These are phyloP conservation scores for Pandemis heparana DNA, from an alignment of 2,888 invertebrate genomes.

Conservation along the genomic window DNA sequence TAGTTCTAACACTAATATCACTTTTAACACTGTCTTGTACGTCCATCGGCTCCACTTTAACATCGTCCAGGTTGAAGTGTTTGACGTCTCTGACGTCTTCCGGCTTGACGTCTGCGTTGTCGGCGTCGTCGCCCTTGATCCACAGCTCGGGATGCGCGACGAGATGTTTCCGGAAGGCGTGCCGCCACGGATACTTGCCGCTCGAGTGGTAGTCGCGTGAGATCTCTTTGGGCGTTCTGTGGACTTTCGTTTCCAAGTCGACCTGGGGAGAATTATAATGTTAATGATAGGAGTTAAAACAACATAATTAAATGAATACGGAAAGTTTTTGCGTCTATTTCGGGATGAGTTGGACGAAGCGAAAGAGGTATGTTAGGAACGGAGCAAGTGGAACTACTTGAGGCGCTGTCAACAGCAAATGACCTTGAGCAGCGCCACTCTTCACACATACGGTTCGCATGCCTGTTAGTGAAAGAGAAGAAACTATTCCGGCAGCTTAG, in stretches of 20 bases:
- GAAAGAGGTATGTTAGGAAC: no score
- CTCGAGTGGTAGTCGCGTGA: conserved; percentile 74
- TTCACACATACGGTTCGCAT: no score
- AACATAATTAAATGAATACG: no score
- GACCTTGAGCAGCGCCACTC: no score
- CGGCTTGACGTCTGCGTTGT: conserved; percentile 47
- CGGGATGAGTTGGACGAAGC: no score
- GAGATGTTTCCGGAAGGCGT: conserved; percentile 74
- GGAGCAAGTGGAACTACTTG: no score
- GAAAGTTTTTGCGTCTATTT: no score
- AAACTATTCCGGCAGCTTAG: no score
- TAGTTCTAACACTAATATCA: conserved; percentile 73
- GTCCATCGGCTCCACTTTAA: conserved; percentile 42
- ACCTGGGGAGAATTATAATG: conserved; percentile 54
- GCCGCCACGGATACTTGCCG: conserved; percentile 76
- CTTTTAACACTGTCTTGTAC: conserved; percentile 64
- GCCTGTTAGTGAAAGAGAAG: no score
- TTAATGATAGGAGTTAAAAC: not conserved
- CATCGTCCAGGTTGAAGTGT: conserved; percentile 22
- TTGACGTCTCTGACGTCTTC: conserved; percentile 46
- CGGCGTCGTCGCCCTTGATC: conserved; percentile 46
- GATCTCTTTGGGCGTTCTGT: conserved; percentile 74
- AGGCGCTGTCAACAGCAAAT: no score
- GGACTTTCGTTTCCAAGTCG: conserved; percentile 73
- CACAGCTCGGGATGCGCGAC: conserved; percentile 67